A percentile compares a stretch with the other conserved stretches of the same genome.
Evolutionary conservation across 1,140 invertebrate genomes (phyloP).

Genomic region (Artemia franciscana): DNA sequence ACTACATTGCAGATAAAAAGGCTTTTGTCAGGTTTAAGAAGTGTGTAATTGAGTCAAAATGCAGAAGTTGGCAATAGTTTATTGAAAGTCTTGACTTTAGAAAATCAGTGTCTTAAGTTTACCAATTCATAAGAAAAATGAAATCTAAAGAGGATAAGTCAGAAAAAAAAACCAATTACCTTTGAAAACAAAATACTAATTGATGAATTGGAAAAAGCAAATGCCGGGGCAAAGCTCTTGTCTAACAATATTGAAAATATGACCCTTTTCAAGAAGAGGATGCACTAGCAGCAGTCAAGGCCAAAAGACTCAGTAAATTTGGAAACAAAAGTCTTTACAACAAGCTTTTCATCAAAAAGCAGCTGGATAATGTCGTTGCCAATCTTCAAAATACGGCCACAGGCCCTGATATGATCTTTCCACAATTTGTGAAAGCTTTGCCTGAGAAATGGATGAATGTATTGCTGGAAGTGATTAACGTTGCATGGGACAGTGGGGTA

Average conservation of each 20-base stretch:
- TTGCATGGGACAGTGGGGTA: background rate
- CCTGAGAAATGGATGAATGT: background rate
- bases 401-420: too few species aligned
- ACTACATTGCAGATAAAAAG: too few species aligned
- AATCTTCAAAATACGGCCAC: background rate
- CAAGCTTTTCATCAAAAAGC: background rate
- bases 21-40: too few species aligned
- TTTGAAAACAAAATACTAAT: background rate
- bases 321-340: background rate
- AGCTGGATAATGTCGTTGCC: background rate
- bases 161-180: too few species aligned
- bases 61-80: too few species aligned
- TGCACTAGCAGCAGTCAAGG: background rate
- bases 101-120: too few species aligned
- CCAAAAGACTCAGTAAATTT: background rate
- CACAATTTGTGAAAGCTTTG: background rate
- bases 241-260: background rate
- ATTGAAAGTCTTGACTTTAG: too few species aligned
- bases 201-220: background rate
- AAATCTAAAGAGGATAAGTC: too few species aligned
- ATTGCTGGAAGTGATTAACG: background rate
- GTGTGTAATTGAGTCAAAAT: too few species aligned
- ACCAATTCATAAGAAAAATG: too few species aligned
- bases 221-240: background rate
- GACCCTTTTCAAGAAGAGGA: background rate